Conservation (phyloP, 2,797 vertebrate genomes). For the Cephalopachus bancanus region DNA sequence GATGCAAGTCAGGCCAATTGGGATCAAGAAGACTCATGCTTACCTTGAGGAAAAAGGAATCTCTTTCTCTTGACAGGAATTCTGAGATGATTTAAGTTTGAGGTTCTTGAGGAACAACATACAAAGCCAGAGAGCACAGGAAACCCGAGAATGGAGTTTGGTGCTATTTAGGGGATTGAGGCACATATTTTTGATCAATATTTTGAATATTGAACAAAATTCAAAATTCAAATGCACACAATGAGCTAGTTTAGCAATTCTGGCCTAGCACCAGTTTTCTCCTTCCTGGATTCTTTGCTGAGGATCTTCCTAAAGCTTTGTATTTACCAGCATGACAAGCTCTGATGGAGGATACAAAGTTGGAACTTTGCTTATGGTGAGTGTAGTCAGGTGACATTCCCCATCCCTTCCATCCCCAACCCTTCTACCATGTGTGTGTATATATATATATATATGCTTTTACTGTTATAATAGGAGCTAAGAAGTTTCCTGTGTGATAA, state of each 20-base stretch:
- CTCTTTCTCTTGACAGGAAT: constrained; percentile 14
- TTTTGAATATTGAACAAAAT: neutral
- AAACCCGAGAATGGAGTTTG: constrained; percentile 22
- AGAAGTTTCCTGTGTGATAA: neutral
- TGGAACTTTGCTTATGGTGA: constrained; percentile 9
- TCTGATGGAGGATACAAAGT: neutral
- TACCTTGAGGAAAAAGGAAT: constrained; percentile 27
- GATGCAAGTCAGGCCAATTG: constrained; percentile 10
- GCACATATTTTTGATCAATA: neutral
- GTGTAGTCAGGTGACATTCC: neutral
- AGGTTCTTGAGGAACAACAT: neutral
- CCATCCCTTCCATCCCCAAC: neutral
- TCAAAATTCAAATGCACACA: neutral
- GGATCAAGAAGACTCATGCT: constrained; percentile 16
- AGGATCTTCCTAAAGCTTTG: neutral
- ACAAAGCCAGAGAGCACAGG: constrained; percentile 18
- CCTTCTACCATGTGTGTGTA: too few relatives aligned
- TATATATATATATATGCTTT: neutral
- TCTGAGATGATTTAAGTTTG: constrained; percentile 29
- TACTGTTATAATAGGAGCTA: constrained; percentile 24
- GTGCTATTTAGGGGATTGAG: neutral
- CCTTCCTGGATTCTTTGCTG: neutral
- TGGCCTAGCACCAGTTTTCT: neutral
- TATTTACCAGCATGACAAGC: neutral
- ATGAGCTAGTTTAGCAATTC: constrained; percentile 42